Base-by-base conservation (phyloP, 2,797 vertebrate genomes). In the Tangara arthus region DNA sequence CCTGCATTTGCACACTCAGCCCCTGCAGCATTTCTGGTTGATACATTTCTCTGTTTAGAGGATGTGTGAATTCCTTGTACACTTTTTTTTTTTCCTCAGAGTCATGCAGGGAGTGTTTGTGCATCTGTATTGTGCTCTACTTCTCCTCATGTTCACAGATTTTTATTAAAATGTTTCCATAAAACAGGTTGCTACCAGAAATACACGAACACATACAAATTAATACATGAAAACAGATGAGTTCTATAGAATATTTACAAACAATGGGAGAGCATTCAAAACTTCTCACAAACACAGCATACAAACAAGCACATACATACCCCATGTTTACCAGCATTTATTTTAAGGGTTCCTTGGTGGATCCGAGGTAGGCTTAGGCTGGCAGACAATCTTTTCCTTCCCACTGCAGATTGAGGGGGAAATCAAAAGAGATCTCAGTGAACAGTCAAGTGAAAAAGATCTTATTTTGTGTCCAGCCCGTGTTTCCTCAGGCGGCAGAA, bases 121-220 rank as follows among this genome's bases (percentile, higher is more conserved):
- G 90, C 95, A 97, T 96, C 96, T 97, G 96, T 95, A 95, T 96
- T 96, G 87, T 95, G 94, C 86, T 95, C 91, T 95, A 89, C 92
- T 93, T 95, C 91, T 94, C 97, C 89, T 96, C 96, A 96, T 97
- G 95, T 96, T 97, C 96, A 97, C 96, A 96, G 97, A 95, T 97
- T 97, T 97, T 97, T 97, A 97, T 97, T 97, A 97, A 96, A 97
- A 96, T 97, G 95, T 97, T 97, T 95, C 94, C 92, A 93, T 93
- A 88, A 97, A 97, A 95, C 97, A 97, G 96, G 96, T 96, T 97
- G 96, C 65, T 96, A 97, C 96, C 94, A 95, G 93, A 96, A 96
- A 97, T 96, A 97, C 96, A 97, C 91, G 95, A 96, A 94, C 94
- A 93, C 95, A 97, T 96, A 96, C 89, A 93, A 96, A 97, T 97